Conservation (phyloP, 2,797 vertebrate genomes). For the Alectoris magna region DNA sequence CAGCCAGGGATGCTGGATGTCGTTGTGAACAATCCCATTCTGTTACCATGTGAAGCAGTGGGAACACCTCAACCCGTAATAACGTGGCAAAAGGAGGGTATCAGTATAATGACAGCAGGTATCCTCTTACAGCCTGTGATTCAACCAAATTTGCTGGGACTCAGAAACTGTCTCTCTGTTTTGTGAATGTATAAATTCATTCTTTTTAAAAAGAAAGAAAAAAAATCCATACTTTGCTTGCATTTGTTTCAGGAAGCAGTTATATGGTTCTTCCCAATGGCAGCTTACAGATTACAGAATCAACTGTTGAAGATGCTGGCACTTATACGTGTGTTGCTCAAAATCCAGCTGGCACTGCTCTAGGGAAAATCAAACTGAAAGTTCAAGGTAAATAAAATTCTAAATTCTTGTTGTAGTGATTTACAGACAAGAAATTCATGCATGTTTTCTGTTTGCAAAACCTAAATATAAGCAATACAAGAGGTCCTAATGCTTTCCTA, state of each 20-base stretch:
- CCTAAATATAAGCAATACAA: not conserved
- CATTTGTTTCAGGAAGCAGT: slow-evolving; percentile 78
- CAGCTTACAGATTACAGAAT: slow-evolving; percentile 89
- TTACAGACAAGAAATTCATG: not conserved
- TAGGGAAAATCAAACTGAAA: slow-evolving; percentile 94
- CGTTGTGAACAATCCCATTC: slow-evolving; percentile 88
- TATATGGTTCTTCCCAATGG: slow-evolving; percentile 88
- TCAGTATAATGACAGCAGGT: slow-evolving; percentile 88
- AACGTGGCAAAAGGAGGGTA: slow-evolving; percentile 97
- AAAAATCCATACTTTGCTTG: not conserved
- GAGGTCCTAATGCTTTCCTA: not conserved
- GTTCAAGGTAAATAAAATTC: slow-evolving; percentile 86
- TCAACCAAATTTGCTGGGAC: not conserved
- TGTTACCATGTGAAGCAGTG: slow-evolving; percentile 88
- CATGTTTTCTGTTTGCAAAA: not conserved
- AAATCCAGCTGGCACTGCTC: slow-evolving; percentile 92
- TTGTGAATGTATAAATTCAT: not conserved
- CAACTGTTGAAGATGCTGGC: slow-evolving; percentile 87
- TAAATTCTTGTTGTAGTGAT: not conserved
- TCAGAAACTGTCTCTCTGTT: not conserved
- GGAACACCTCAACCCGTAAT: slow-evolving; percentile 91
- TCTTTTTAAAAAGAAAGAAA: not conserved
- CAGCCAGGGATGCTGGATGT: slow-evolving; percentile 87
- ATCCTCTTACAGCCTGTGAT: not conserved
- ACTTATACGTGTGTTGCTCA: slow-evolving; percentile 96